Base-by-base conservation (phyloP, 2,888 invertebrate genomes). In the Morpho helenor region DNA sequence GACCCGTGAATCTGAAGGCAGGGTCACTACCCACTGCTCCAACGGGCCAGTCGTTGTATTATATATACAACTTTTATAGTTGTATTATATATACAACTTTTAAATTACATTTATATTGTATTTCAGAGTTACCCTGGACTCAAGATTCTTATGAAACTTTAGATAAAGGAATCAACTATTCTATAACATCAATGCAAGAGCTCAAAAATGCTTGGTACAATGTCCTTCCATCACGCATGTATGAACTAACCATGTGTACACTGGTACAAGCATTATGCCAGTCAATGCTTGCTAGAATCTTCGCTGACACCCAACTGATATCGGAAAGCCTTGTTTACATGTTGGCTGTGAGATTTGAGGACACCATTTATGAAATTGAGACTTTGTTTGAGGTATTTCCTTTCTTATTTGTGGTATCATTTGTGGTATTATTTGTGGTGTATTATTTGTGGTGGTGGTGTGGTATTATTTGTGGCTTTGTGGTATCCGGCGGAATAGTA, bases 221-320 rank as follows among this genome's bases (percentile, higher is more conserved):
- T 7, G 68, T 87, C 0, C 71, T 91, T 0, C 90, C 91, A 0
- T 39, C 65, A 0, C 72, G 73, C 7, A 88, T 89, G 84, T 91
- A 88, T 41, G 79, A 83, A 53, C 78, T 83, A 71, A 75, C 82
- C 0, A 66, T 87, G 40, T 82, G 81, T 52, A 77, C 85, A 0
- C 68, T 91, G 6, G 69, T 82, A 0, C 78, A 77, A 49, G 73
- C 74, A 0, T 64, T 90, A 8, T 81, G 82, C 63, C 84, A 87
- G 60, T 73, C 79, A 0, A 72, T 87, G 54, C 50, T 90, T 57
- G 76, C 77, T 9, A 70, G 81, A 50, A 67, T 89, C 44, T 76
- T 88, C 51, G 71, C 72, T 0, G 77, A 83, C 56, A 74, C 72
- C 43, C 74, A 75, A 31, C 78, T 80, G 0, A 77, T 89, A 8